phyloP scores from a whole-genome alignment of 2,888 invertebrate species.

The Cetonia aurata region DNA sequence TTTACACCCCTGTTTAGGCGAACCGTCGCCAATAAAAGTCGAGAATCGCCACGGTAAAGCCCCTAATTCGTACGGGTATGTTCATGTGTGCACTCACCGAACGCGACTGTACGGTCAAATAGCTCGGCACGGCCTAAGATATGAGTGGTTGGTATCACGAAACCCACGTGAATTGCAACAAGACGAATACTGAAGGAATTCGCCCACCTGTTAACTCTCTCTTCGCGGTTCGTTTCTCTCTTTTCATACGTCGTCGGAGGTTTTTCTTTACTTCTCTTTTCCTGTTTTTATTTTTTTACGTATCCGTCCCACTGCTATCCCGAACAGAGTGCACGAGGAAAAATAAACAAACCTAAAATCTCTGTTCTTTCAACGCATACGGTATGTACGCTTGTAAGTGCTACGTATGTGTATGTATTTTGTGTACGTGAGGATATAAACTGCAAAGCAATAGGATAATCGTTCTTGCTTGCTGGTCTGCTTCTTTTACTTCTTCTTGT shows the following conservation, averaged over 20 bases:
- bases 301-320: conserved; percentile 27
- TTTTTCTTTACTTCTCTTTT: conserved; percentile 30
- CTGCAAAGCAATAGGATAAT: conserved; percentile 27
- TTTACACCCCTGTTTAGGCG: conserved; percentile 41
- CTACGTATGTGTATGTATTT: conserved; percentile 16
- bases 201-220: conserved; percentile 63
- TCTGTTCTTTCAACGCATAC: conserved; percentile 3
- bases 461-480: conserved; percentile 18
- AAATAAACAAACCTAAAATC: conserved; percentile 36
- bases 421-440: conserved; percentile 33
- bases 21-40: conserved; percentile 30
- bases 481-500: conserved; percentile 17
- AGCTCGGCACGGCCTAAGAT: conserved; percentile 55
- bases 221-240: conserved; percentile 47
- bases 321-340: conserved; percentile 1
- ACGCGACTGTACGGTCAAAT: conserved; percentile 56
- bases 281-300: conserved; percentile 24
- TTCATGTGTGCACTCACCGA: conserved; percentile 56
- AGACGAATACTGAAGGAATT: conserved; percentile 59
- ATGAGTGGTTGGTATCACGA: conserved; percentile 61
- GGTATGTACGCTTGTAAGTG: neutral
- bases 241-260: conserved; percentile 29
- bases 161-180: conserved; percentile 63
- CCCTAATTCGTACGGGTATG: conserved; percentile 48
- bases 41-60: conserved; percentile 38